A percentile compares a stretch with the other conserved stretches of the same genome.
These are phyloP conservation scores for Epirrhoe alternata DNA, from an alignment of 2,888 invertebrate genomes.

Conservation along the genomic window DNA sequence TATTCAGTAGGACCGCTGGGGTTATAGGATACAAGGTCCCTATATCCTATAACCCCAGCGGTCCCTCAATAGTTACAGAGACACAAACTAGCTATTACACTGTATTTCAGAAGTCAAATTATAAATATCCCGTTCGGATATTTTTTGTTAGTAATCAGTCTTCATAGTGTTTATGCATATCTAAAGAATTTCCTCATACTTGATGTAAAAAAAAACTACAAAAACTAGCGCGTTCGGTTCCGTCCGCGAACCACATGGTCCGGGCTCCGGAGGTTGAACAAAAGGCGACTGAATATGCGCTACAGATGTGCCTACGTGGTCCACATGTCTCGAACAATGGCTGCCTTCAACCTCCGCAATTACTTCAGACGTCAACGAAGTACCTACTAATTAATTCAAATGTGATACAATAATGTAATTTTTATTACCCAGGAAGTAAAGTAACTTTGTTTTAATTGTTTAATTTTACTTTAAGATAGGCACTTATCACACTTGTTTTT, in stretches of 20 bases:
- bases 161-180: not conserved
- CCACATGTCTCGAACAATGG: constrained; percentile 69
- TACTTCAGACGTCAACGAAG: constrained; percentile 35
- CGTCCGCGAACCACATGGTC: constrained; percentile 72
- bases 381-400: constrained; percentile 3
- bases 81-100: too few species aligned
- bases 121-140: too few species aligned
- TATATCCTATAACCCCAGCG: too few species aligned
- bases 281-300: constrained; percentile 78
- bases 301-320: constrained; percentile 76
- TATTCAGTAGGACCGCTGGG: too few species aligned
- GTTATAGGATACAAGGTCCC: too few species aligned
- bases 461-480: not conserved
- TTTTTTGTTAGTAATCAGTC: not conserved
- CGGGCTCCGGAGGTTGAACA: constrained; percentile 58
- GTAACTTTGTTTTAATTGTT: not conserved
- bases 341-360: constrained; percentile 57
- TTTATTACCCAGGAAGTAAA: not conserved
- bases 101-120: too few species aligned
- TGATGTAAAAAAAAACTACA: constrained; percentile 44
- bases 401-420: not conserved
- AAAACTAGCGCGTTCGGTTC: constrained; percentile 68
- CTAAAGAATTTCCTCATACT: constrained; percentile 1
- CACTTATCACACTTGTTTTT: not conserved
- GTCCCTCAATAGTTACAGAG: too few species aligned